A percentile compares a stretch with the other conserved stretches of the same genome.
phyloP scores from a whole-genome alignment of 2,113 vertebrate genomes.

The Petrocephalus microphthalmus region DNA sequence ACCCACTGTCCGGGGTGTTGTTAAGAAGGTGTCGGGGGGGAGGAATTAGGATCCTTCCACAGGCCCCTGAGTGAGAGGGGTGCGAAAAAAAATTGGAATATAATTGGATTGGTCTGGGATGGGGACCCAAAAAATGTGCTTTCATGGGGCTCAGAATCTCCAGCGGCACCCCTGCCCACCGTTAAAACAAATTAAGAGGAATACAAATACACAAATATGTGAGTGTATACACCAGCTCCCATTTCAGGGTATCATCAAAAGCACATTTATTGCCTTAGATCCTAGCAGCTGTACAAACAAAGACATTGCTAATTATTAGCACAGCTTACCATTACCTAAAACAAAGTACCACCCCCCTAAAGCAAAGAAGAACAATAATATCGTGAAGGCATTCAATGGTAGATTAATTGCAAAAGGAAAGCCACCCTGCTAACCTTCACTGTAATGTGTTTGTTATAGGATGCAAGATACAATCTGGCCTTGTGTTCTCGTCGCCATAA shows the following conservation, averaged over 20 bases:
- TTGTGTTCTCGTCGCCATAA: no score
- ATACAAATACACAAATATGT: neutral
- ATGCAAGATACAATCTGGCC: conserved; percentile 24
- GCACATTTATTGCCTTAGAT: neutral
- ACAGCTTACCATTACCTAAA: conserved; percentile 16
- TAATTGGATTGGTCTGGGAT: neutral
- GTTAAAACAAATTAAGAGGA: neutral
- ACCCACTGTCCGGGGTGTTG: neutral
- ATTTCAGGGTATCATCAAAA: neutral
- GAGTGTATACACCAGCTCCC: neutral
- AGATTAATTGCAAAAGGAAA: conserved; percentile 47
- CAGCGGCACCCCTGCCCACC: neutral
- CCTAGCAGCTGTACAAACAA: neutral
- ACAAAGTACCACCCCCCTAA: conserved; percentile 24
- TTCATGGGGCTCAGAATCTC: neutral
- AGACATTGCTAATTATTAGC: neutral
- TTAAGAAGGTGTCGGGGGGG: neutral
- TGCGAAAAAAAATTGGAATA: neutral
- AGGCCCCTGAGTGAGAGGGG: neutral
- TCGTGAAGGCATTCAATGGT: conserved; percentile 25
- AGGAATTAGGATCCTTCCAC: neutral
- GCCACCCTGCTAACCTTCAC: conserved; percentile 25
- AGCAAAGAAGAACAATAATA: conserved; percentile 43
- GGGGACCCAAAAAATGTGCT: neutral
- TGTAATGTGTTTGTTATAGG: conserved; percentile 27